Evolutionary conservation across 2,888 invertebrate species (phyloP).

Genomic region (Lasioglossum leucozonium): DNA sequence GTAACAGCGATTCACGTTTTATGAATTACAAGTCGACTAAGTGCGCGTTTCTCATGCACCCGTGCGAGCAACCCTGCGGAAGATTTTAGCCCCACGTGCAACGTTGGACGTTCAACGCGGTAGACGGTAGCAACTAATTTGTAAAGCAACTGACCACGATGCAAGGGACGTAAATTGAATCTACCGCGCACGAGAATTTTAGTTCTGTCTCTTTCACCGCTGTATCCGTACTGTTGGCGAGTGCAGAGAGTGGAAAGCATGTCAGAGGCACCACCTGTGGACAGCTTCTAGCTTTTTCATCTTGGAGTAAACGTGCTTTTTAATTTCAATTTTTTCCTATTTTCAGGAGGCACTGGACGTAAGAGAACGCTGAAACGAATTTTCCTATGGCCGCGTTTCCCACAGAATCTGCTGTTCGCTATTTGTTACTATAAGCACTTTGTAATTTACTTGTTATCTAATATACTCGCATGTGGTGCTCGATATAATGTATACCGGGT

Average conservation of each 20-base stretch:
- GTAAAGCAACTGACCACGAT: conserved; percentile 22
- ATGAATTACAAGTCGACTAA: background rate
- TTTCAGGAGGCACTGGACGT: background rate
- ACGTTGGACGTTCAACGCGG: background rate
- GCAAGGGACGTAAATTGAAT: background rate
- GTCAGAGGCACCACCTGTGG: background rate
- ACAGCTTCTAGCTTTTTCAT: background rate
- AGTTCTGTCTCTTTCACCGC: background rate
- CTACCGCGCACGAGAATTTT: background rate
- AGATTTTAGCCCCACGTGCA: background rate
- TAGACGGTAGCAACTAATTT: background rate
- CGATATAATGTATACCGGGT: too few relatives aligned
- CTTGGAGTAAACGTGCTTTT: background rate
- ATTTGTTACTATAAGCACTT: background rate
- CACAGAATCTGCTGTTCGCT: background rate
- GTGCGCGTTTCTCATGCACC: background rate
- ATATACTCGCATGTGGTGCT: too few relatives aligned
- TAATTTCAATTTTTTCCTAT: background rate
- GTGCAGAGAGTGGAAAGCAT: background rate
- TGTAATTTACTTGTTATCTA: too few relatives aligned
- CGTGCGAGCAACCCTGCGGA: background rate
- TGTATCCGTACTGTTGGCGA: background rate
- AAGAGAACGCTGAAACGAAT: background rate
- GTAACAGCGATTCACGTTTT: background rate
- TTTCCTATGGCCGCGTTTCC: background rate